Evolutionary conservation across 2,888 invertebrate species (phyloP).

Genomic region (Sminthurides aquaticus): DNA sequence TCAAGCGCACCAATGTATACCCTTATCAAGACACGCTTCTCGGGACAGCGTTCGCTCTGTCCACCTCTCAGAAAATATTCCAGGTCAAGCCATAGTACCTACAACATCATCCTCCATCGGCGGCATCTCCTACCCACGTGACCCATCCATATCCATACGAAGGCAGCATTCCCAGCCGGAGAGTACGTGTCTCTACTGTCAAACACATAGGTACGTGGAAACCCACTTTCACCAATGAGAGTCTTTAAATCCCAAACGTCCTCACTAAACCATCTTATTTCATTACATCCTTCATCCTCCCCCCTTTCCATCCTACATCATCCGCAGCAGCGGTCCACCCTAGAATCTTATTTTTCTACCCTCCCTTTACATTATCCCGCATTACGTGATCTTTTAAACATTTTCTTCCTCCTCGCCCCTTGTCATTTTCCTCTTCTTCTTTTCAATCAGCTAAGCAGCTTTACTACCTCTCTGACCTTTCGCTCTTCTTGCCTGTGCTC

Average conservation of each 20-base stretch:
- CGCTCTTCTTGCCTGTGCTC: too few relatives aligned
- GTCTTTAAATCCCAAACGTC: not conserved
- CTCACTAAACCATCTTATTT: not conserved
- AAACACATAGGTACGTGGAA: conserved; percentile 53
- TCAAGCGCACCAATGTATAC: conserved; percentile 47
- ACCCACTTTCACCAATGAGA: conserved; percentile 54
- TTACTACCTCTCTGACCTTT: too few relatives aligned
- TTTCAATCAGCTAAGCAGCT: too few relatives aligned
- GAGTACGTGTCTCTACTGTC: conserved; percentile 51
- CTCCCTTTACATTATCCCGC: too few relatives aligned
- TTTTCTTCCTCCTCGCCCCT: too few relatives aligned
- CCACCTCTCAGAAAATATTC: conserved; percentile 48
- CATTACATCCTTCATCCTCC: too few relatives aligned
- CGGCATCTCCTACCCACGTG: conserved; percentile 49
- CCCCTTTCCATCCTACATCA: too few relatives aligned
- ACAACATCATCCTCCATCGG: conserved; percentile 25
- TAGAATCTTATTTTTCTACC: too few relatives aligned
- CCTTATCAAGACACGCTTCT: conserved; percentile 71
- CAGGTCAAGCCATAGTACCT: conserved; percentile 43
- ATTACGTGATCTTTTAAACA: too few relatives aligned
- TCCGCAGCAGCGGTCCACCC: too few relatives aligned
- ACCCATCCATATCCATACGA: conserved; percentile 65
- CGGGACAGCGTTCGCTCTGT: conserved; percentile 69
- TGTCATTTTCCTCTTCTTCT: too few relatives aligned
- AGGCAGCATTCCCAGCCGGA: conserved; percentile 82